These are phyloP conservation scores for Subanguina moxae DNA, from an alignment of 1,140 invertebrate genomes.

Conservation along the genomic window DNA sequence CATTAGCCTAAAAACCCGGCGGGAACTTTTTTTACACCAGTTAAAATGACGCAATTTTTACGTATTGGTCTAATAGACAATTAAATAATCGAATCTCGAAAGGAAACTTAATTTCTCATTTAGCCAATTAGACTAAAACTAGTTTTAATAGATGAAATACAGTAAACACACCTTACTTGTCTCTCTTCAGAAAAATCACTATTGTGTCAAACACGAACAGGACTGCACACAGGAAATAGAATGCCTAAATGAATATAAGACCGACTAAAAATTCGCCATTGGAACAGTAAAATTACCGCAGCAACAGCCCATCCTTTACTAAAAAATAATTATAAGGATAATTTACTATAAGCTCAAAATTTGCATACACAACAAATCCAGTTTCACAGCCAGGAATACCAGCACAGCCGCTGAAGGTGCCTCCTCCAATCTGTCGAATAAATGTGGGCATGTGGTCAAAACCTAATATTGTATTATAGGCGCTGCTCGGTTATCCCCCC, in stretches of 20 bases:
- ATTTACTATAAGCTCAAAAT: no score
- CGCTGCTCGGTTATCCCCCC: no score
- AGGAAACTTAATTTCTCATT: no score
- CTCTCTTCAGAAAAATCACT: constrained; percentile 49
- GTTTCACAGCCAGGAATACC: constrained; percentile 57
- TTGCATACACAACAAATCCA: constrained; percentile 43
- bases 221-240: constrained; percentile 54
- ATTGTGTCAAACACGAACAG: constrained; percentile 48
- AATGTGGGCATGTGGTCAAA: constrained; percentile 58
- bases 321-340: background rate
- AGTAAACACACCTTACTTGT: constrained; percentile 44
- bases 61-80: no score
- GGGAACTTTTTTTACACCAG: no score
- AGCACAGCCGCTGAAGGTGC: constrained; percentile 55
- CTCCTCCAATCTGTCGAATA: constrained; percentile 55
- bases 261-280: background rate
- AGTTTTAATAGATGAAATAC: no score
- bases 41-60: no score
- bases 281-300: constrained; percentile 36
- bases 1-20: no score
- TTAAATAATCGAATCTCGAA: no score
- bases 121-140: no score
- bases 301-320: constrained; percentile 57
- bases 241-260: constrained; percentile 41
- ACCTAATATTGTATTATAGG: no score